These are phyloP conservation scores for Phyllostomus hastatus DNA, from an alignment of 2,113 vertebrate species.

Conservation along the genomic window DNA sequence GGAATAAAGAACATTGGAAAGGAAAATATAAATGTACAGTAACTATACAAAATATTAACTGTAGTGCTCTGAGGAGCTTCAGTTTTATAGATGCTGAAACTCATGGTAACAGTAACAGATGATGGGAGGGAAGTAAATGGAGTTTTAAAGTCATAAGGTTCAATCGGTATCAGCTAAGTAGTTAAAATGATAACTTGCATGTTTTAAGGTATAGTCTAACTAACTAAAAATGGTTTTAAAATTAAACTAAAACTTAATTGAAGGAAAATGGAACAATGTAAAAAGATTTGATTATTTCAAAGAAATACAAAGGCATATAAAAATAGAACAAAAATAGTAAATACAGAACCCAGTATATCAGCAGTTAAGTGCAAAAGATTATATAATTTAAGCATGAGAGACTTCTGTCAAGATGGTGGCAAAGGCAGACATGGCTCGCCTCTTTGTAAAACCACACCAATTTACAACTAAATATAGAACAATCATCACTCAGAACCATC, in stretches of 20 bases:
- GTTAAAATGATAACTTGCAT: slow-evolving; percentile 4
- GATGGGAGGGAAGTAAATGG: not conserved
- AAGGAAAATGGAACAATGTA: slow-evolving; percentile 14
- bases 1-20: not conserved
- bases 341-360: not conserved
- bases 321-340: not conserved
- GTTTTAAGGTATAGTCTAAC: not conserved
- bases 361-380: not conserved
- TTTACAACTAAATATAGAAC: too few relatives aligned
- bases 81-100: not conserved
- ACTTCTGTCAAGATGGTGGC: too few relatives aligned
- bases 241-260: not conserved
- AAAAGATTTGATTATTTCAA: slow-evolving; percentile 28
- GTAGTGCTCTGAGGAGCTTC: not conserved
- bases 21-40: not conserved
- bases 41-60: not conserved
- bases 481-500: too few relatives aligned
- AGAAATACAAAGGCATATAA: not conserved
- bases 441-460: too few relatives aligned
- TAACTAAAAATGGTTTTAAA: slow-evolving; percentile 13
- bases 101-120: not conserved
- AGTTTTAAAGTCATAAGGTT: not conserved
- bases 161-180: not conserved
- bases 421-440: too few relatives aligned
- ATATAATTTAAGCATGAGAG: not conserved